phyloP scores from a whole-genome alignment of 2,888 invertebrate genomes.

The Pycnomerus fuliginosus region DNA sequence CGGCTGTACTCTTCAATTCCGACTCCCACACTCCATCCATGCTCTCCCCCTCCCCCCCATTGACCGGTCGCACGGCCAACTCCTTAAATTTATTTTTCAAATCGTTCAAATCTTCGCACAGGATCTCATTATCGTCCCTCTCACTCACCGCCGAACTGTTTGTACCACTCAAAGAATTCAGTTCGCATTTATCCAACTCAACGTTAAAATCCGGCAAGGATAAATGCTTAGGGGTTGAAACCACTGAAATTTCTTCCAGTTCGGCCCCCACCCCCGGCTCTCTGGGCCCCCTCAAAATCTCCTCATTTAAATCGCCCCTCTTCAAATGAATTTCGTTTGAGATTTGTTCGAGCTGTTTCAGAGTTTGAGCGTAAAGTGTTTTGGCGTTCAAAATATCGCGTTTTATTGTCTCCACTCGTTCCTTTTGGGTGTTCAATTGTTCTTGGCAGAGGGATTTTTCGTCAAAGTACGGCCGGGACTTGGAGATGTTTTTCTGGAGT shows the following conservation, averaged over 20 bases:
- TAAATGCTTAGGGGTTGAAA: conserved; percentile 27
- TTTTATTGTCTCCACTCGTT: conserved; percentile 78
- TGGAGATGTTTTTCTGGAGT: conserved; percentile 76
- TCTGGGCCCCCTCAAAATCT: conserved; percentile 57
- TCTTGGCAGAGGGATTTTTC: conserved; percentile 84
- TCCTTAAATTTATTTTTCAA: conserved; percentile 69
- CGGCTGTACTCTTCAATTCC: conserved; percentile 59
- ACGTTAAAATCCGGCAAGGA: conserved; percentile 56
- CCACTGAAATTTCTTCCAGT: conserved; percentile 45
- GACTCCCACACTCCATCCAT: conserved; percentile 72
- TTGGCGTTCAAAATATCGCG: conserved; percentile 78
- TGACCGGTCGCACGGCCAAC: conserved; percentile 71
- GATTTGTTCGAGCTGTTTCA: conserved; percentile 83
- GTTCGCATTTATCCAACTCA: conserved; percentile 61
- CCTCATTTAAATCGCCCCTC: conserved; percentile 50
- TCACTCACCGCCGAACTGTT: conserved; percentile 56
- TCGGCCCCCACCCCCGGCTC: conserved; percentile 69
- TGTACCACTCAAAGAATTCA: conserved; percentile 57
- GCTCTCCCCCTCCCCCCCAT: conserved; percentile 67
- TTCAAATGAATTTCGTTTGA: conserved; percentile 87
- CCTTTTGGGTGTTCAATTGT: conserved; percentile 82
- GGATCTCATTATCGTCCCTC: conserved; percentile 49
- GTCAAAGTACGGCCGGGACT: conserved; percentile 89
- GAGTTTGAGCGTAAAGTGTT: conserved; percentile 75
- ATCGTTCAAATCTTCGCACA: conserved; percentile 61